Conservation (phyloP, 2,113 vertebrate species). For the Rhodinocichla rosea region DNA sequence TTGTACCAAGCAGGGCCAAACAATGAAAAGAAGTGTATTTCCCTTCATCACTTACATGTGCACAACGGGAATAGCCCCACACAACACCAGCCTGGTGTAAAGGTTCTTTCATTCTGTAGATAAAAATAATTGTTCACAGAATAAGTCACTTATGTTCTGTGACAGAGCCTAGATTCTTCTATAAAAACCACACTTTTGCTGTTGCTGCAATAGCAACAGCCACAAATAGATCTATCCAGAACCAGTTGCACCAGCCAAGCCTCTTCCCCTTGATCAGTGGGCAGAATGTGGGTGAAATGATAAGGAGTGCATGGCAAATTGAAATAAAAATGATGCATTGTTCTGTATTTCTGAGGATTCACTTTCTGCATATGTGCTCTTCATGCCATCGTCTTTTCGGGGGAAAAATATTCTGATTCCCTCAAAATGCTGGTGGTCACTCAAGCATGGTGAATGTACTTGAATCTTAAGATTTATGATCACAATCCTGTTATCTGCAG, state of each 20-base stretch:
- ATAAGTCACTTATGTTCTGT: not conserved
- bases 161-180: constrained; percentile 22
- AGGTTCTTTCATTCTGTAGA: not conserved
- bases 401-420: not conserved
- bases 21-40: not conserved
- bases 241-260: constrained; percentile 28
- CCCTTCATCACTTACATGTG: not conserved
- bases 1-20: not conserved
- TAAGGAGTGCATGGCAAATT: not conserved
- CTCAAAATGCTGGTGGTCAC: constrained; percentile 14
- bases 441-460: constrained; percentile 26
- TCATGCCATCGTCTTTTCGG: not conserved
- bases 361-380: not conserved
- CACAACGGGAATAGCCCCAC: not conserved
- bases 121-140: constrained; percentile 32
- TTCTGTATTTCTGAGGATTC: not conserved
- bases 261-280: constrained; percentile 27
- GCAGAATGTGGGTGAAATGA: constrained; percentile 51
- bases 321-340: constrained; percentile 9
- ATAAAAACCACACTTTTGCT: not conserved
- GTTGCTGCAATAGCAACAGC: constrained; percentile 19
- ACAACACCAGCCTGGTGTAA: not conserved
- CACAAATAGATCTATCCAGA: constrained; percentile 20
- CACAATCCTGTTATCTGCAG: constrained; percentile 51
- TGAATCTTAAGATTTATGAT: constrained; percentile 46